Evolutionary conservation across 2,797 vertebrate species (phyloP).

Genomic region (Gorsachius magnificus): DNA sequence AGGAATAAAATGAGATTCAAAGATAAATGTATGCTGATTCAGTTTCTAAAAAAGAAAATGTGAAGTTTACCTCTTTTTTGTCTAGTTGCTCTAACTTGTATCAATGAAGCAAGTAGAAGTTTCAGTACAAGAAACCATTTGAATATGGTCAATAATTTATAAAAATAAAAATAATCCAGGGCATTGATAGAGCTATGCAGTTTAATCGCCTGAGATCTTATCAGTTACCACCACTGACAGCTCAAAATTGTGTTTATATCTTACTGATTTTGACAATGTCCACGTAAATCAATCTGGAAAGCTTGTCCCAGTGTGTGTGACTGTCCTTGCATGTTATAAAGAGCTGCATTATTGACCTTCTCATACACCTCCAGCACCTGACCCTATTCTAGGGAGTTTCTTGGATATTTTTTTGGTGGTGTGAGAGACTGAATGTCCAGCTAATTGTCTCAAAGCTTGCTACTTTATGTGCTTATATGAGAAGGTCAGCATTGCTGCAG

Average conservation of each 20-base stretch:
- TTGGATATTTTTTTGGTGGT: background rate
- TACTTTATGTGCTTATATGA: too few species aligned
- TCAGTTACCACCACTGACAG: background rate
- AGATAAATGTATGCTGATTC: background rate
- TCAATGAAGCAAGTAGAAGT: background rate
- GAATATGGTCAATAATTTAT: background rate
- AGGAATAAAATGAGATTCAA: background rate
- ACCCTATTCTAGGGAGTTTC: background rate
- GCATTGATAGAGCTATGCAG: background rate
- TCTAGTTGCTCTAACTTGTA: background rate
- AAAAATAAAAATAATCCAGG: background rate
- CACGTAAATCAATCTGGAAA: background rate
- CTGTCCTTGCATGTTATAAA: background rate
- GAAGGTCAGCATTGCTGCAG: too few species aligned
- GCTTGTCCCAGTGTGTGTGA: background rate
- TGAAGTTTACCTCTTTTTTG: background rate
- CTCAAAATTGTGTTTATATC: background rate
- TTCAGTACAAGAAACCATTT: background rate
- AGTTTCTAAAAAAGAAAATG: background rate
- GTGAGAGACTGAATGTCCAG: too few species aligned
- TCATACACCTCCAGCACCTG: background rate
- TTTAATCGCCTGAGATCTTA: background rate
- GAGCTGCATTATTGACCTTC: background rate
- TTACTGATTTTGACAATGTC: background rate
- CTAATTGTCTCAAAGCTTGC: too few species aligned